A percentile compares a stretch with the other conserved stretches of the same genome.
Evolutionary conservation across 2,797 vertebrate genomes (phyloP).

Genomic region (Hephaestus fuliginosus): DNA sequence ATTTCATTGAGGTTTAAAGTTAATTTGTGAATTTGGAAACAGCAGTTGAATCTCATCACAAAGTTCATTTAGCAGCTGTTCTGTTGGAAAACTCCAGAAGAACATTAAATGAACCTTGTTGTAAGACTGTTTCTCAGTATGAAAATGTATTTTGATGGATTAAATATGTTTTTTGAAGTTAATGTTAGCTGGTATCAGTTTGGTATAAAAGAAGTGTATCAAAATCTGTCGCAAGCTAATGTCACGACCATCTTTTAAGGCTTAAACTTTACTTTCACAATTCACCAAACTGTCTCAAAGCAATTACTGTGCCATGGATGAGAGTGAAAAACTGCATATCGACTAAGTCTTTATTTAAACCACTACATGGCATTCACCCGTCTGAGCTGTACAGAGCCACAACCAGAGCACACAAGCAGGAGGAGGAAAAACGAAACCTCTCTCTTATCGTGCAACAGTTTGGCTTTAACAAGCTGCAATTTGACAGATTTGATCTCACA

Average conservation of each 20-base stretch:
- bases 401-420: not conserved
- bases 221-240: not conserved
- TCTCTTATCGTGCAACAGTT: constrained; percentile 57
- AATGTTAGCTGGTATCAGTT: no score
- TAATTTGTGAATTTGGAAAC: constrained; percentile 17
- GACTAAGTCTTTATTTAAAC: not conserved
- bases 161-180: not conserved
- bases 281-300: not conserved
- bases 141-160: not conserved
- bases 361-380: not conserved
- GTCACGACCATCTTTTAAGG: not conserved
- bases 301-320: not conserved
- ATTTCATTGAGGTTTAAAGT: not conserved
- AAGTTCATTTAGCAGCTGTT: not conserved
- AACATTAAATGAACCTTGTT: not conserved
- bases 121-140: not conserved
- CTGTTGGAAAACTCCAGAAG: not conserved
- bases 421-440: constrained; percentile 23
- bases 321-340: not conserved
- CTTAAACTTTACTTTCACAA: not conserved
- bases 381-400: not conserved
- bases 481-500: constrained; percentile 76
- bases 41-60: not conserved
- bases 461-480: constrained; percentile 69
- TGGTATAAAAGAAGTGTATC: not conserved